Evolutionary conservation across 2,113 vertebrate species (phyloP), one percentile per base, ranked within the genome.

Genomic region (Calonectris borealis): DNA sequence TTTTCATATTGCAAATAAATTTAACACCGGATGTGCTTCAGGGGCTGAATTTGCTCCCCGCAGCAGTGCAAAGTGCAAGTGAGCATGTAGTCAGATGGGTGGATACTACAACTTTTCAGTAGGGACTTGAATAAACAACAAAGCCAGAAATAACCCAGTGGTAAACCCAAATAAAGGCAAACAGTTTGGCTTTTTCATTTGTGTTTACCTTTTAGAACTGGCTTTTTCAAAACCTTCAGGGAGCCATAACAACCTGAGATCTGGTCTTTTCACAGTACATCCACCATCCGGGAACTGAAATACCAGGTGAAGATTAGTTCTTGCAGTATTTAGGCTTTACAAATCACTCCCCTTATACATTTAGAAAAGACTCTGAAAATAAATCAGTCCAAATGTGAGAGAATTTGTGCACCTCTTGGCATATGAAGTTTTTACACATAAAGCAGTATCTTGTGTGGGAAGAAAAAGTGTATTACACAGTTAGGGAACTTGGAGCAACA

Each of bases 131-230:
- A 92, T 68, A 94, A 94, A 86, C 60, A 83, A 46, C 55, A 54
- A 68, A 83, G 60, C 42, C 88, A 90, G 71, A 90, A 96, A 90
- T 83, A 94, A 73, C n/a, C 17, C 48, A 38, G 51, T 34, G 60
- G 46, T 81, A 95, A 96, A 88, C 55, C 84, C 58, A 90, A 86
- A 85, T 70, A 75, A 83, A 93, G 36, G 52, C 65, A 93, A 95
- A 93, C 32, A 66, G 31, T 69, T 89, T 95, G 84, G 27, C 58
- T 91, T 86, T 85, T 83, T 61, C 73, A 36, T 78, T 91, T 32
- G 7, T 46, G 42, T 93, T 90, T 86, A 68, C 51, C 46, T 78
- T 86, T 76, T 77, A 62, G 9, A 86, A 65, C 1, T 3, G 7
- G 8, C 31, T 61, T 83, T 93, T 73, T 58, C 24, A 36, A 93